Conservation (phyloP, 1,140 invertebrate genomes). For the Temnothorax curvispinosus region DNA sequence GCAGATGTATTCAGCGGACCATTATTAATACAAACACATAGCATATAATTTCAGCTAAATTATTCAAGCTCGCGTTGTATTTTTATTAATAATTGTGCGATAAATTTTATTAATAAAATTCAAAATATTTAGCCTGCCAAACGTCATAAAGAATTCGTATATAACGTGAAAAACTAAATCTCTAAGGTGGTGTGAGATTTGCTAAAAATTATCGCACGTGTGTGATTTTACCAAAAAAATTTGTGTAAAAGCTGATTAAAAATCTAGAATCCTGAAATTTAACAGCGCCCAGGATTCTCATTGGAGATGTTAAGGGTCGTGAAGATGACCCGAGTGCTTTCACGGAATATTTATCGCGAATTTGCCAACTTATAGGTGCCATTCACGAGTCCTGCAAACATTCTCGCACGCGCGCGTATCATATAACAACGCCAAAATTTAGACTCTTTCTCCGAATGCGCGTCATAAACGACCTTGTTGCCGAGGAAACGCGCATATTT, state of each 20-base stretch:
- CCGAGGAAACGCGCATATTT: conserved; percentile 59
- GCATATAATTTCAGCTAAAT: background rate
- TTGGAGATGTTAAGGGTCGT: background rate
- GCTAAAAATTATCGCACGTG: background rate
- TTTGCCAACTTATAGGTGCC: background rate
- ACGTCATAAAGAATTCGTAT: background rate
- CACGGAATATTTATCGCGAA: conserved; percentile 26
- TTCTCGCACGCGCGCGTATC: background rate
- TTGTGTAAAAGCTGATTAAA: background rate
- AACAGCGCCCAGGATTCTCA: background rate
- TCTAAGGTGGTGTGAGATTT: background rate
- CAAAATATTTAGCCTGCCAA: background rate
- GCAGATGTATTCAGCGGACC: background rate
- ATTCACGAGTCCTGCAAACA: conserved; percentile 8
- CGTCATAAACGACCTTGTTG: conserved; percentile 11
- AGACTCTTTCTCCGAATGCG: background rate
- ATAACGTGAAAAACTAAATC: background rate
- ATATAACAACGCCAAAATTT: conserved; percentile 26
- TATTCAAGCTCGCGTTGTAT: background rate
- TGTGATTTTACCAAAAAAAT: background rate
- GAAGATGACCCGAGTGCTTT: background rate
- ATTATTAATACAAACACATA: conserved; percentile 1
- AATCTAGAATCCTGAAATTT: background rate
- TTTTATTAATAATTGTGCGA: background rate
- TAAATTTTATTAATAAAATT: background rate